phyloP scores from a whole-genome alignment of 1,140 invertebrate species.

The Drosophila repletoides region DNA sequence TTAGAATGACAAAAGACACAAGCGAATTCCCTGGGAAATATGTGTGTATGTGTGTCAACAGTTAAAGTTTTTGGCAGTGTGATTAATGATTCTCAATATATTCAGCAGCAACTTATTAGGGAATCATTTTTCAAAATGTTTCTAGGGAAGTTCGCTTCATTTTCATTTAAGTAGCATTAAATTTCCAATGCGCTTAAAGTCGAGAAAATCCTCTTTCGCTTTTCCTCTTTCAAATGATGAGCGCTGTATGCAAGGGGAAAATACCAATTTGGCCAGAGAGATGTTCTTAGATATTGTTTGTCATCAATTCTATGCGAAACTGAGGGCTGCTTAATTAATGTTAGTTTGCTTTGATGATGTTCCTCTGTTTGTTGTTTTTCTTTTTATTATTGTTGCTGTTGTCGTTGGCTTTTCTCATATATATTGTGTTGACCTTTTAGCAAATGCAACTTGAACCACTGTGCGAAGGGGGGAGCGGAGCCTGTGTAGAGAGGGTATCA shows the following conservation, averaged over 20 bases:
- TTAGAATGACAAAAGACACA: too few relatives aligned
- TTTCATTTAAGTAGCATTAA: conserved; percentile 30
- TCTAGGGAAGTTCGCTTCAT: too few relatives aligned
- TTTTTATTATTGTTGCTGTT: not conserved
- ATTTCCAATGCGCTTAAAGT: conserved; percentile 14
- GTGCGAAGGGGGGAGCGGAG: conserved; percentile 7
- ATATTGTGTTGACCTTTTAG: conserved; percentile 69
- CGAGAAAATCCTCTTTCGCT: not conserved
- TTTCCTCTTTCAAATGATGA: conserved; percentile 11
- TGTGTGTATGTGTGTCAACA: not conserved
- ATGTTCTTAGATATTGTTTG: conserved; percentile 35
- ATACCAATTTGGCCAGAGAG: not conserved
- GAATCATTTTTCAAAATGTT: conserved; percentile 25
- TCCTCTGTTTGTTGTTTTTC: not conserved
- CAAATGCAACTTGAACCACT: conserved; percentile 63
- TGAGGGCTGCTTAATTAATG: conserved; percentile 73
- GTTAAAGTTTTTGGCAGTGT: conserved; percentile 14
- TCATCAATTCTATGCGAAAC: conserved; percentile 37
- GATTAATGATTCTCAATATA: conserved; percentile 24
- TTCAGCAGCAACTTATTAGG: conserved; percentile 1
- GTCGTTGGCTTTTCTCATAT: too few relatives aligned
- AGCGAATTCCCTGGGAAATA: conserved; percentile 8
- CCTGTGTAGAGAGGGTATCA: not conserved
- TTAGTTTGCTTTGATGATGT: conserved; percentile 59
- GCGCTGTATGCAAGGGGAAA: not conserved